Evolutionary conservation across 37 sponge, comb jelly and placozoan species (phyloP), one percentile per base, ranked within the genome.

Genomic region (Beroe forskalii): DNA sequence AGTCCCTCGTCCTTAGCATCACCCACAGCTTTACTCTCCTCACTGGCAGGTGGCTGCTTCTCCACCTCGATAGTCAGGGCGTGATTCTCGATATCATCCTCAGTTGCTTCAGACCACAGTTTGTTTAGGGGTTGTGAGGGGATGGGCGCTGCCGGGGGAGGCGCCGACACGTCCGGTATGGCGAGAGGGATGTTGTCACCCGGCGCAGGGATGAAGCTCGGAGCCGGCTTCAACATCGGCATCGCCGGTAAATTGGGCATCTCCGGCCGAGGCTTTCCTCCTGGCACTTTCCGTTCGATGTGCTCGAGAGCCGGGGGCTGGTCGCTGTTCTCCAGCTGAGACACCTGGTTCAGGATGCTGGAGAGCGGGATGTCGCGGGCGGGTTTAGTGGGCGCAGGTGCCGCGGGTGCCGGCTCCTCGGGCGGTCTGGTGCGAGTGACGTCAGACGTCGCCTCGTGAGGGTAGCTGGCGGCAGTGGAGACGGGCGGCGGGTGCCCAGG

Each of bases 291-390:
- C 75, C 75, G 35, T 32, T 72, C 75, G 39, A 72, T 39, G 40
- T 72, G 75, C 75, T 72, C 75, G 22, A 72, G 39, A 3, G 75
- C 75, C 39, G 75, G 75, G 38, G 75, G 75, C 20, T 72, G 75
- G 40, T 72, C 75, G 75, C 75, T 72, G 75, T 32, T 37, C 39
- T 72, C 75, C 22, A 72, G 75, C 20, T 72, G 75, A 20, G 75
- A 72, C 1, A 72, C 75, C 75, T 72, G 75, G 39, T 37, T 72
- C 14, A 72, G 75, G 38, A 72, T 72, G 38, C 75, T 72, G 22
- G 75, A 72, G 39, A 72, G 75, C 1, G 75, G 40, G 40, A 72
- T 37, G 40, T 72, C 75, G 6, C 75, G 35, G 4, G 40, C 12
- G 8, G 75, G 39, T 72, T 72, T 37, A 32, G 75, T 3, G 30